Evolutionary conservation across 2,113 vertebrate genomes (phyloP), one percentile per base, ranked within the genome.

Genomic region (Macrotus californicus): DNA sequence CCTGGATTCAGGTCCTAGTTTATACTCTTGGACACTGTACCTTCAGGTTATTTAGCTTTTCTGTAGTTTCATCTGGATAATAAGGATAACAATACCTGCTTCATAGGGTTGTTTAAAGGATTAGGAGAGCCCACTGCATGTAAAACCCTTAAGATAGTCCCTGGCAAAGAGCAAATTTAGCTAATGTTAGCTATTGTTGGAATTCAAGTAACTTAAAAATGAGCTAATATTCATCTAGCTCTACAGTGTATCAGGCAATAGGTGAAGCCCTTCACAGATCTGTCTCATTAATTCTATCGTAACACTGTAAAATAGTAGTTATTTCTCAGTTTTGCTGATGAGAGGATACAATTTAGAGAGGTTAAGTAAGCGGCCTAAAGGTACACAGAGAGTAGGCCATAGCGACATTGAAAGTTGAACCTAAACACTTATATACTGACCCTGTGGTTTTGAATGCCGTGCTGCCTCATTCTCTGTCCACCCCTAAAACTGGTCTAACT

Each of bases 31-130:
- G 31, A 94, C 67, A 75, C 24, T 46, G 39, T 73, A 50, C 48
- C 9, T 66, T 73, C 41, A 84, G 50, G 34, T 59, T 94, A 75
- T 73, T 36, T 84, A 59, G 70, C 41, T 72, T 93, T 90, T 83
- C 75, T 90, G 34, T 90, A 50, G 61, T 87, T 93, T 96, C 41
- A 46, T 94, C 50, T 96, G n/a, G 19, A 80, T 79, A 34, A 43
- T 94, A 91, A 91, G 54, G 66, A 41, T 79, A 77, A 48, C 13
- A 82, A 46, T 77, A 56, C 39, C 34, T 83, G 19, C 22, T 76
- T 94, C n/a, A 77, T 46, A 73, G 69, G 29, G 19, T 87, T 70
- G 15, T 84, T 84, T 59, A 39, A 41, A 96, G 56, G 39, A 83
- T 50, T 87, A 82, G 67, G 73, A 61, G 79, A 91, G 21, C 39